phyloP scores from a whole-genome alignment of 2,797 vertebrate species.

The Typhlichthys eigenmanni region DNA sequence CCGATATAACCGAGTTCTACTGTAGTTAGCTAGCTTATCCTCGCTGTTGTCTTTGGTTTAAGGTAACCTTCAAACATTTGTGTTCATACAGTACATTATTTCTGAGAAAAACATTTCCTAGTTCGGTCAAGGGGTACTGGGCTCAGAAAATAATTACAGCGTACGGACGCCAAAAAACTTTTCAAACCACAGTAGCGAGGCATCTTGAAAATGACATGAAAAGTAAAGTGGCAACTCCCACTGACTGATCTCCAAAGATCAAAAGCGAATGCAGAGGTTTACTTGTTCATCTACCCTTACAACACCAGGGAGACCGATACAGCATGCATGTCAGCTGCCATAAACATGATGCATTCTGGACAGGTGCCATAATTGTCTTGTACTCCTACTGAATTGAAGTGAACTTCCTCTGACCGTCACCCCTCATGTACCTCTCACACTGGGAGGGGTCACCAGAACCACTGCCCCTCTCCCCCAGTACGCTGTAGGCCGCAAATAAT shows the following conservation, averaged over 20 bases:
- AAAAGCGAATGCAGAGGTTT: conserved; percentile 20
- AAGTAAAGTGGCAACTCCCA: neutral
- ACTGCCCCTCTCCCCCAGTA: conserved; percentile 13
- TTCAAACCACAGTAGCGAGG: too few species aligned
- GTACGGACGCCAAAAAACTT: too few species aligned
- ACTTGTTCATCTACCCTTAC: conserved; percentile 25
- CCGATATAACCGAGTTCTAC: too few species aligned
- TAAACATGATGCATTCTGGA: conserved; percentile 20
- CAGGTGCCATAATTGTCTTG: conserved; percentile 36
- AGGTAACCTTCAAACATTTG: too few species aligned
- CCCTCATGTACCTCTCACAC: conserved; percentile 33
- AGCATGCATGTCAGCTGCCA: conserved; percentile 5
- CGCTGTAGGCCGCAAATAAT: conserved; percentile 39
- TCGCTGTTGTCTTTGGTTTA: too few species aligned
- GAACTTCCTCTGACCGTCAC: conserved; percentile 48
- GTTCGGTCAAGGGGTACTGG: too few species aligned
- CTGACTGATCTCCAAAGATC: conserved; percentile 40
- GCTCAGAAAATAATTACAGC: too few species aligned
- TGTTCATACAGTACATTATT: too few species aligned
- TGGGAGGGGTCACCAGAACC: conserved; percentile 39
- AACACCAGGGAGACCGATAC: conserved; percentile 18
- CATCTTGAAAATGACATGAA: too few species aligned
- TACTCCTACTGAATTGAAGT: conserved; percentile 23
- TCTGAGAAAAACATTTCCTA: too few species aligned
- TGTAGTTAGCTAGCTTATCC: too few species aligned